Percentiles rank a stretch among this genome's conserved stretches.
These are phyloP conservation scores for Felis catus DNA, from an alignment of 2,113 vertebrate genomes.

Conservation along the genomic window F.catus_Fca126_mat1.0 CM031424.1:18164001-18164500, in stretches of 20 bases:
- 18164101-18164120: neutral
- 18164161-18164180: neutral
- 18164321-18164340: neutral
- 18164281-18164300: neutral
- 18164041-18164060: neutral
- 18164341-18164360: neutral
- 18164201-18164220: neutral
- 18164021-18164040: neutral
- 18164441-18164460: neutral
- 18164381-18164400: neutral
- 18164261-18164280: neutral
- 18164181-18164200: neutral
- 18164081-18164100: neutral
- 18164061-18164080: neutral
- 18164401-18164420: neutral
- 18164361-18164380: neutral
- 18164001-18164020: neutral
- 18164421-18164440: neutral
- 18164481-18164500: neutral
- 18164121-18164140: neutral
- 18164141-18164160: too few species aligned
- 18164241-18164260: rapidly evolving
- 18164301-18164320: neutral
- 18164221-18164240: neutral
- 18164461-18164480: neutral